Conservation (phyloP, 2,888 invertebrate genomes). For the Metellina segmentata region DNA sequence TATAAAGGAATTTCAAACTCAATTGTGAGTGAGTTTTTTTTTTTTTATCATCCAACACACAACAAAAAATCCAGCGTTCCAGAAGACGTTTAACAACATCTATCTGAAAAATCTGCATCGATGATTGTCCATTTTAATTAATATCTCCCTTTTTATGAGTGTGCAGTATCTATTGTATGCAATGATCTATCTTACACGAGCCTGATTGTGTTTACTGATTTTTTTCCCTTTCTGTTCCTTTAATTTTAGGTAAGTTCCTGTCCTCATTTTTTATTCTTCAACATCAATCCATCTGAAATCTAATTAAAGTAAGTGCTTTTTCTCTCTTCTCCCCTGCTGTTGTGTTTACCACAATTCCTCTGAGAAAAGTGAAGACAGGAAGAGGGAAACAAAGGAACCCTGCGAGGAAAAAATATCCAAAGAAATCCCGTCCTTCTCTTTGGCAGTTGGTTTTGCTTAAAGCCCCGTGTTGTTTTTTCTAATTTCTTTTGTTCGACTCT, state of each 20-base stretch:
- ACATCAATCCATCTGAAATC: constrained; percentile 65
- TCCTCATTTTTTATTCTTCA: constrained; percentile 32
- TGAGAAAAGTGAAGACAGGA: constrained; percentile 34
- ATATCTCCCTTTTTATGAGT: constrained; percentile 11
- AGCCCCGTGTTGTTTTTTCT: constrained; percentile 47
- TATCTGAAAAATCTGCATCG: background rate
- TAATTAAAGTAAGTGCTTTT: constrained; percentile 75
- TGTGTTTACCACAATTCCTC: constrained; percentile 63
- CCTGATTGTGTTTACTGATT: constrained; percentile 13
- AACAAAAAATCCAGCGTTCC: background rate
- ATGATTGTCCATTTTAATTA: constrained; percentile 51
- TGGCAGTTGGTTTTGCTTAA: constrained; percentile 48
- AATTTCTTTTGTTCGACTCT: constrained; percentile 42
- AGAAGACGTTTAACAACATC: constrained; percentile 2
- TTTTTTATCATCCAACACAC: background rate
- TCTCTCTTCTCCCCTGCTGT: background rate
- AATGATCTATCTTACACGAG: constrained; percentile 37
- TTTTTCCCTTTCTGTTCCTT: constrained; percentile 20
- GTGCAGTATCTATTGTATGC: background rate
- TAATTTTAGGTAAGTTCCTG: constrained; percentile 44
- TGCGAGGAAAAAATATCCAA: constrained; percentile 8
- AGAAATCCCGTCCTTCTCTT: constrained; percentile 20
- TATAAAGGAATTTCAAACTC: background rate
- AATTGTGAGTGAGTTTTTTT: constrained; percentile 4
- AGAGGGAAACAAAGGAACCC: constrained; percentile 27